Evolutionary conservation across 2,113 vertebrate species (phyloP).

Genomic region (Notothenia rossii): DNA sequence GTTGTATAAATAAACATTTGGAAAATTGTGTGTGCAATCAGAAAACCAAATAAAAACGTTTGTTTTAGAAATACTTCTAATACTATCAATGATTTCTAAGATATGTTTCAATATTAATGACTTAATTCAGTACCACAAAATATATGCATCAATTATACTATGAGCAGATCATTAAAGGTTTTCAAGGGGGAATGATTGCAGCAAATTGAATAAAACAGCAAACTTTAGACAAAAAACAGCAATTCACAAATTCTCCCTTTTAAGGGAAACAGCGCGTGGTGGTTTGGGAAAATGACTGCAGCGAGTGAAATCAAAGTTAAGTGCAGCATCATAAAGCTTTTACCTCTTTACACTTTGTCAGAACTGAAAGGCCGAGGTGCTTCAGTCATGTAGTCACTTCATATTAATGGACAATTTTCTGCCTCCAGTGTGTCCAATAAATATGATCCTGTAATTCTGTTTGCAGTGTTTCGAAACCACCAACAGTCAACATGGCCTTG

Average conservation of each 20-base stretch:
- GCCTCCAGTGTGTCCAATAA: conserved; percentile 23
- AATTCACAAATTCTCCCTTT: conserved; percentile 2
- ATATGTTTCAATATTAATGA: not conserved
- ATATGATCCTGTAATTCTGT: conserved; percentile 41
- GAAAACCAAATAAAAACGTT: not conserved
- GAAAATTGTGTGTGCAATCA: not conserved
- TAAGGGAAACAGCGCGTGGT: not conserved
- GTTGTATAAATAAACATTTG: not conserved
- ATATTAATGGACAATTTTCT: conserved; percentile 50
- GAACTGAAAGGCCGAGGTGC: conserved; percentile 52
- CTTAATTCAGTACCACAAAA: not conserved
- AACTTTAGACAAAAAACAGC: conserved; percentile 18
- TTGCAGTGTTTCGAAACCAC: conserved; percentile 33
- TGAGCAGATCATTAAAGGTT: not conserved
- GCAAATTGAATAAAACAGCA: conserved; percentile 16
- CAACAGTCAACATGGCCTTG: conserved; percentile 74
- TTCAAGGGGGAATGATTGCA: not conserved
- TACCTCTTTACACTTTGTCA: conserved; percentile 59
- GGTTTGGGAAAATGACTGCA: not conserved
- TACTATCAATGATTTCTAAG: not conserved
- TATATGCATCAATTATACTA: not conserved
- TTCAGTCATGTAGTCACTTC: conserved; percentile 36
- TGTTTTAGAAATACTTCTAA: not conserved
- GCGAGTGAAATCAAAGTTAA: conserved; percentile 57
- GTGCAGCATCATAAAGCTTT: conserved; percentile 60